These are phyloP conservation scores for Cynopterus brachyotis DNA, from an alignment of 2,113 vertebrate genomes.

Conservation along the genomic window DNA sequence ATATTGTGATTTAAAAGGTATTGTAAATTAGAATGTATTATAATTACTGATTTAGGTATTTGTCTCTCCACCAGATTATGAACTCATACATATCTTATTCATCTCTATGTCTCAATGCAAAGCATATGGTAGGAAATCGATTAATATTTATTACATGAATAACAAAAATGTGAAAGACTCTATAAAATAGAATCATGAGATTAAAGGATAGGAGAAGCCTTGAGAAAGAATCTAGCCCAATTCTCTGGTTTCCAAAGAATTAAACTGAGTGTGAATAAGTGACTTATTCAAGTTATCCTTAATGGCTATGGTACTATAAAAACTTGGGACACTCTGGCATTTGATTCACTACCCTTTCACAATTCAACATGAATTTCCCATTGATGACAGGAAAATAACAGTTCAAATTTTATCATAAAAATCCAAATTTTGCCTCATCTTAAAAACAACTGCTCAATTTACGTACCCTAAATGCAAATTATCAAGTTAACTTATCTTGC, in stretches of 20 bases:
- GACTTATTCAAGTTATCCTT: background rate
- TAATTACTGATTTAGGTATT: background rate
- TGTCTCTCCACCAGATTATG: background rate
- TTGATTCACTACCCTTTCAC: background rate
- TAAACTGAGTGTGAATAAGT: constrained; percentile 12
- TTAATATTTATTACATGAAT: background rate
- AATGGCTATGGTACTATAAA: background rate
- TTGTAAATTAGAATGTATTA: background rate
- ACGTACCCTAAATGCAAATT: constrained; percentile 13
- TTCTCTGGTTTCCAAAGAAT: background rate
- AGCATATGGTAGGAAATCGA: background rate
- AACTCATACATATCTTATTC: background rate
- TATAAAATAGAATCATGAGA: constrained; percentile 7
- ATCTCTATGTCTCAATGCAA: background rate
- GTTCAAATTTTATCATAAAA: constrained; percentile 10
- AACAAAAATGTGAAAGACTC: constrained; percentile 33
- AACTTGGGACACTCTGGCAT: background rate
- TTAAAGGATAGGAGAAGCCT: background rate
- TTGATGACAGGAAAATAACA: background rate
- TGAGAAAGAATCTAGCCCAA: background rate
- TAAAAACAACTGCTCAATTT: background rate
- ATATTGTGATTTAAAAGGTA: background rate
- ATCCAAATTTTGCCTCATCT: background rate
- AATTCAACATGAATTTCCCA: background rate
- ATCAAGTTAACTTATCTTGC: background rate